Base-by-base conservation (phyloP, 2,113 vertebrate species). In the Macroglossus sobrinus region DNA sequence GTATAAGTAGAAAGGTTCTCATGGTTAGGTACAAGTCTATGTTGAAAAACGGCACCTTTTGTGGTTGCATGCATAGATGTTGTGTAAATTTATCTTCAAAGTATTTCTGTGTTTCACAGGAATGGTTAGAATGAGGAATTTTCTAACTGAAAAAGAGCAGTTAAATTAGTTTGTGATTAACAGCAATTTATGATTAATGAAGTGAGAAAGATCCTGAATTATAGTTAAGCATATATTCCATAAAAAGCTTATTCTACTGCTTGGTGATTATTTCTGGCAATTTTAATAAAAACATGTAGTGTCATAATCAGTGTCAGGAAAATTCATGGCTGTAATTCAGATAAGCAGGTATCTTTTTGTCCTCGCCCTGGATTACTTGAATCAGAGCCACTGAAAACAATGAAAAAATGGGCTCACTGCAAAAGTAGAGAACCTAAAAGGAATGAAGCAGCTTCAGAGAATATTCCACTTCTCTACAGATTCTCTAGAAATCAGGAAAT, bases 21-120 rank as follows among this genome's bases (percentile, higher is more conserved):
- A 16, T 11, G 45, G 28, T 78, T 43, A 45, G 75, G 59, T 19
- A 61, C 35, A 68, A 57, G 30, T 57, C 26, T 33, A 28, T 22
- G 28, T 43, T 45, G 78, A 91, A 30, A 57, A 84, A 55, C 12
- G 18, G 45, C 2, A 16, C n/a, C 64, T 93, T 84, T 71, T 33
- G 33, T 76, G 79, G 4, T 68, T 64, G 40, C 15, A n/a, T 68
- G 88, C 55, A 72, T 68, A 35, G 26, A 75, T 82, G 35, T 78
- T 19, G 50, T 76, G 30, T 59, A 72, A 85, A 76, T 89, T 84
- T 84, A 76, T 43, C 66, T 79, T 82, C 63, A 76, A 75, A 86
- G 50, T 72, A 66, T 90, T 89, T 78, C 91, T 96, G 91, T 2
- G 9, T 87, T 96, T 87, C 80, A 91, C 33, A 90, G 91, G 84